Evolutionary conservation across 1,140 invertebrate genomes (phyloP).

Genomic region (Drosophila erecta): DNA sequence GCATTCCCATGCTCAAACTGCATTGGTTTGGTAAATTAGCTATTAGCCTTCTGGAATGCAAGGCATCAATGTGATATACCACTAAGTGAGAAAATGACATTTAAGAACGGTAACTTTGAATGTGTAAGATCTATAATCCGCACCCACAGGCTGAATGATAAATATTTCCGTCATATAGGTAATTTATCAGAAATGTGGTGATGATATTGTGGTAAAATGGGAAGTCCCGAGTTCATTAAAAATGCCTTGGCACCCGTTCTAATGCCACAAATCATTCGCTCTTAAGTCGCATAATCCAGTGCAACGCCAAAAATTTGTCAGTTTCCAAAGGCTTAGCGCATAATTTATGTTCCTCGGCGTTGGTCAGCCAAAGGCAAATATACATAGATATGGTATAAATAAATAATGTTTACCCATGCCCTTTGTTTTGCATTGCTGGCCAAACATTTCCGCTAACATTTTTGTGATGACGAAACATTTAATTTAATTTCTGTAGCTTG

Average conservation of each 20-base stretch:
- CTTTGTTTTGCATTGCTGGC: conserved; percentile 1
- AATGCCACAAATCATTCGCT: conserved; percentile 46
- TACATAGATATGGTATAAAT: conserved; percentile 15
- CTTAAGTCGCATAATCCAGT: conserved; percentile 36
- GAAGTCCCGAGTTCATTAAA: conserved; percentile 41
- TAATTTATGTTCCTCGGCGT: conserved; percentile 30
- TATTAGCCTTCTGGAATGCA: no score
- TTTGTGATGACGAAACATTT: neutral
- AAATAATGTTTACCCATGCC: conserved; percentile 9
- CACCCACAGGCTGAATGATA: neutral
- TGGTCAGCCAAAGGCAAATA: conserved; percentile 30
- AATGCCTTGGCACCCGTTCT: conserved; percentile 30
- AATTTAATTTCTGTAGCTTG: conserved; percentile 39
- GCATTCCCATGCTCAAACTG: neutral
- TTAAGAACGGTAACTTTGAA: no score
- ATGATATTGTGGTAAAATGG: neutral
- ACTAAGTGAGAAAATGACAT: no score
- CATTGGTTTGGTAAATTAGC: neutral
- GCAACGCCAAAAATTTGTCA: conserved; percentile 49
- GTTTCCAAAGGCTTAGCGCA: conserved; percentile 37
- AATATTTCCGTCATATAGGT: conserved; percentile 2
- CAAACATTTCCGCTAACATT: conserved; percentile 13
- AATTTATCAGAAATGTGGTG: conserved; percentile 16
- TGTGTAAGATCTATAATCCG: no score
- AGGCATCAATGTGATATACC: no score